These are phyloP conservation scores for Ariopsis seemanni DNA, from an alignment of 2,113 vertebrate genomes.

Conservation along the genomic window DNA sequence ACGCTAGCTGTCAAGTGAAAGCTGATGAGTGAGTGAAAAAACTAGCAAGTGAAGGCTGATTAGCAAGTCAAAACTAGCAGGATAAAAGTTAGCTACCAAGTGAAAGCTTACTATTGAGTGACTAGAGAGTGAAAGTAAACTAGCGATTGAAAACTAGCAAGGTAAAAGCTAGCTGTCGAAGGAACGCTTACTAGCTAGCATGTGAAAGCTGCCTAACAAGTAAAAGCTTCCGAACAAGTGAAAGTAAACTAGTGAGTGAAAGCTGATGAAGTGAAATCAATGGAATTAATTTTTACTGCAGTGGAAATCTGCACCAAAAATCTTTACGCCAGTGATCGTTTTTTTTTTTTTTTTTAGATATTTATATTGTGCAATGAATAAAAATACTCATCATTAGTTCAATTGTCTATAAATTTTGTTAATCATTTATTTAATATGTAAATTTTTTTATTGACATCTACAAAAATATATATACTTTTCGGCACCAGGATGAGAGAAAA, in stretches of 20 bases:
- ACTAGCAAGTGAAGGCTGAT: background rate
- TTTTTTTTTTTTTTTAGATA: background rate
- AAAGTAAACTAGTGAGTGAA: background rate
- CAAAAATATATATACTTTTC: background rate
- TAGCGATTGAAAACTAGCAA: background rate
- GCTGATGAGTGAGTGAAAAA: background rate
- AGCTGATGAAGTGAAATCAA: background rate
- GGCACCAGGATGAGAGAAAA: background rate
- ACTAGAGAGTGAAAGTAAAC: background rate
- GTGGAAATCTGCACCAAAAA: background rate
- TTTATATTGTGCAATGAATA: no score
- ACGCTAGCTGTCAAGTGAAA: background rate
- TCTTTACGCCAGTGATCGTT: background rate
- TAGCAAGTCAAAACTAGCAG: background rate
- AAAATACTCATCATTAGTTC: background rate
- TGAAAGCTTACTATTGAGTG: background rate
- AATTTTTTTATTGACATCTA: background rate
- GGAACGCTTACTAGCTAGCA: background rate
- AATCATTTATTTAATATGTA: background rate
- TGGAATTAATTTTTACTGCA: background rate
- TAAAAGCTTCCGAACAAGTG: background rate
- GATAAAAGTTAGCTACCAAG: background rate
- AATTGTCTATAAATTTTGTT: background rate
- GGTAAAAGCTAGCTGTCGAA: background rate
- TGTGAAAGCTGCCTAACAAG: background rate